These are phyloP conservation scores for Eupithecia insigniata DNA, from an alignment of 2,888 invertebrate species.

Conservation along the genomic window DNA sequence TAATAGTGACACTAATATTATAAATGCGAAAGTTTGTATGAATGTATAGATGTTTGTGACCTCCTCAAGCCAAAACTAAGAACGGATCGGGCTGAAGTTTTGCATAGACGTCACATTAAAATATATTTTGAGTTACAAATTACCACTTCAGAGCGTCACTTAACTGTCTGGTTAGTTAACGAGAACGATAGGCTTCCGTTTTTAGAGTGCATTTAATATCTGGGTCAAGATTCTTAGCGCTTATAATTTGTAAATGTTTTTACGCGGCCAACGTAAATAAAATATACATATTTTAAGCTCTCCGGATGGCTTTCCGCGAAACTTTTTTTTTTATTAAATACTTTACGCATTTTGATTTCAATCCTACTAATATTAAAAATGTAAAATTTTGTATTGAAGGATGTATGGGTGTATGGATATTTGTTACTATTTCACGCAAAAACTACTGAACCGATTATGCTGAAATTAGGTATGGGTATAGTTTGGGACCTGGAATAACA, in stretches of 20 bases:
- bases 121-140: conserved; percentile 44
- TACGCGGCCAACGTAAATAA: background rate
- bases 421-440: too few species aligned
- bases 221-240: background rate
- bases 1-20: background rate
- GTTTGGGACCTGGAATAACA: too few species aligned
- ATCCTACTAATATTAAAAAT: too few species aligned
- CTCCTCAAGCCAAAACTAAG: background rate
- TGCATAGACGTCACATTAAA: background rate
- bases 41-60: background rate
- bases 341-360: too few species aligned
- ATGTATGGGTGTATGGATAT: too few species aligned
- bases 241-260: background rate
- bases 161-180: conserved; percentile 40
- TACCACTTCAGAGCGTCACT: conserved; percentile 41
- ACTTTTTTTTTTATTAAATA: background rate
- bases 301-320: background rate
- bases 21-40: background rate
- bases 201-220: conserved; percentile 28
- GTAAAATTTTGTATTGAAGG: too few species aligned
- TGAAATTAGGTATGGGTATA: too few species aligned
- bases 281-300: background rate
- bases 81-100: background rate
- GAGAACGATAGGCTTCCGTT: conserved; percentile 28
- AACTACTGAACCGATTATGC: too few species aligned